phyloP scores from a whole-genome alignment of 2,888 invertebrate genomes.

The Lycocerus yunnanus region DNA sequence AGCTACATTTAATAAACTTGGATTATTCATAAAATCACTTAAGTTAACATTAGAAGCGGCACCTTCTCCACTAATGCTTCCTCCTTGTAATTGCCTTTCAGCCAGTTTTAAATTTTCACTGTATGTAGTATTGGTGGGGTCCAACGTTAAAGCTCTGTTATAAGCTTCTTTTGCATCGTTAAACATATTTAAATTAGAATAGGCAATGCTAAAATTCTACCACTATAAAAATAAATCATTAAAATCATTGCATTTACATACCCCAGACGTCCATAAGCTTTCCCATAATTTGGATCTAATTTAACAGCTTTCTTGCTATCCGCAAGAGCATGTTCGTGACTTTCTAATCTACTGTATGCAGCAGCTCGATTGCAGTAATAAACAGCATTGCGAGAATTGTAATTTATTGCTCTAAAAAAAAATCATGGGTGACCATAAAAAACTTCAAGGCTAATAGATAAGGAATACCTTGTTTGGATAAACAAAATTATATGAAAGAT shows the following conservation, averaged over 20 bases:
- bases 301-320: conserved; percentile 90
- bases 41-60: conserved; percentile 58
- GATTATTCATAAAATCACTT: conserved; percentile 75
- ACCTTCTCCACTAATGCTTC: background rate
- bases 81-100: conserved; percentile 62
- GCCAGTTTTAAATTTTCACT: conserved; percentile 83
- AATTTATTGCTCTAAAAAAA: conserved; percentile 76
- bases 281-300: conserved; percentile 90
- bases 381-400: conserved; percentile 88
- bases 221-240: background rate
- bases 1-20: conserved; percentile 82
- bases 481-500: too few relatives aligned
- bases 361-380: conserved; percentile 98
- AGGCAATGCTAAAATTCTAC: conserved; percentile 65
- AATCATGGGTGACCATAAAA: background rate
- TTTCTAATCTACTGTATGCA: conserved; percentile 86
- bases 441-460: too few relatives aligned
- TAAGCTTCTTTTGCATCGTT: conserved; percentile 86
- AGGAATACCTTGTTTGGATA: too few relatives aligned
- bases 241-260: conserved; percentile 42
- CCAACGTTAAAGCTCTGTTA: conserved; percentile 84
- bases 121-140: conserved; percentile 91
- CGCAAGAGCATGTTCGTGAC: conserved; percentile 81
- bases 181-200: conserved; percentile 80
- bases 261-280: conserved; percentile 93